Evolutionary conservation across 2,888 invertebrate species (phyloP), one percentile per base, ranked within the genome.

Genomic region (Bugula neritina): DNA sequence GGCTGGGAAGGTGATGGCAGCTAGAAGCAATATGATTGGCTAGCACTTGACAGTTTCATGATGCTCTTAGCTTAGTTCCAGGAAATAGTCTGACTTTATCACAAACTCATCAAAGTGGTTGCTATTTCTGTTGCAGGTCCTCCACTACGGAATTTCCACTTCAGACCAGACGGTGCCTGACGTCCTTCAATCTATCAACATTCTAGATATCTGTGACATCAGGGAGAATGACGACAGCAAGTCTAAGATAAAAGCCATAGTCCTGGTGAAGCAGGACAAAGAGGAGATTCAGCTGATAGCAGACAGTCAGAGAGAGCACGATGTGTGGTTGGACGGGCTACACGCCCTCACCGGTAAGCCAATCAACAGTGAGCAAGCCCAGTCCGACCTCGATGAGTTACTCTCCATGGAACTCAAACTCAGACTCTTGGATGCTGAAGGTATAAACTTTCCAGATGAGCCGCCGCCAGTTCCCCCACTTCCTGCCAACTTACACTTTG

Each of bases 341-440:
- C 94, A 94, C 84, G 92, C 94, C 21, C 86, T 98, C 71, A 86
- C 96, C 21, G 88, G 88, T 84, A 84, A 31, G 10, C 63, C 63
- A 13, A 31, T 63, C 2, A 27, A 25, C 27, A 96, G 95, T 81
- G 90, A 91, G 81, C 91, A 92, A 79, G 91, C 91, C 76, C 90
- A 91, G 76, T 91, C 90, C 83, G 97, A 97, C 85, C 87, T 95
- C 78, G 94, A 97, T 80, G 93, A 92, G 52, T 86, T 98, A 73
- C 86, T 98, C 17, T 93, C 93, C 13, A 95, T 98, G 94, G 97
- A 98, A 82, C 93, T 97, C 72, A 96, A 97, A 85, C 88, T 98
- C 69, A 87, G 95, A 74, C 86, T 98, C 72, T 86, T 98, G 74
- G 96, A 97, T 85, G 92, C 94, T 0, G 96, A 97, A 85, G 95